phyloP scores from a whole-genome alignment of 2,797 vertebrate genomes.

The Rhinoraja longicauda region DNA sequence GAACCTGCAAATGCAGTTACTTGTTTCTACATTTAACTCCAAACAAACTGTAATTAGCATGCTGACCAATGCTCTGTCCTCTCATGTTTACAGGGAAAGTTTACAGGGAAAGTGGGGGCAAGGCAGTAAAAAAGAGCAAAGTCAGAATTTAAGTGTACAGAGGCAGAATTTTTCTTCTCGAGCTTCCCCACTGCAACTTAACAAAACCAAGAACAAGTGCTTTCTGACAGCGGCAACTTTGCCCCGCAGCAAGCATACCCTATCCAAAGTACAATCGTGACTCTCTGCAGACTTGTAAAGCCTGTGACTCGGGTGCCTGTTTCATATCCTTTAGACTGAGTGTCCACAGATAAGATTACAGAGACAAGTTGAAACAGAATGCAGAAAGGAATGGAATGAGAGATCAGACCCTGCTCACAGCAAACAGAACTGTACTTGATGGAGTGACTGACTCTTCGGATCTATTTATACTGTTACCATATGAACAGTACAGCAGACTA shows the following conservation, averaged over 20 bases:
- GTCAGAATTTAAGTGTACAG: background rate
- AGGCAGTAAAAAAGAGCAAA: background rate
- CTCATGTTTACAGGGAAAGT: background rate
- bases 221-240: background rate
- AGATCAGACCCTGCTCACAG: background rate
- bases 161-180: background rate
- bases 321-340: conserved; percentile 28
- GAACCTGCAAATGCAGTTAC: no score
- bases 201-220: conserved; percentile 10
- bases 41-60: no score
- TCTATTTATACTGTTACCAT: conserved; percentile 52
- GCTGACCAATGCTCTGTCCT: background rate
- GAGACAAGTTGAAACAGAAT: conserved; percentile 30
- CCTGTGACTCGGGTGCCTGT: background rate
- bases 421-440: conserved; percentile 26
- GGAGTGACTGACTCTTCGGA: conserved; percentile 47
- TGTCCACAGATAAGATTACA: background rate
- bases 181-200: background rate
- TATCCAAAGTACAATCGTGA: background rate
- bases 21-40: no score
- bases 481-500: conserved; percentile 52
- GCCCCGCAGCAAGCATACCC: background rate
- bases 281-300: background rate
- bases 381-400: conserved; percentile 16
- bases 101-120: background rate